A percentile compares a stretch with the other conserved stretches of the same genome.
Evolutionary conservation across 2,888 invertebrate species (phyloP).

Genomic region (Euplexia lucipara): DNA sequence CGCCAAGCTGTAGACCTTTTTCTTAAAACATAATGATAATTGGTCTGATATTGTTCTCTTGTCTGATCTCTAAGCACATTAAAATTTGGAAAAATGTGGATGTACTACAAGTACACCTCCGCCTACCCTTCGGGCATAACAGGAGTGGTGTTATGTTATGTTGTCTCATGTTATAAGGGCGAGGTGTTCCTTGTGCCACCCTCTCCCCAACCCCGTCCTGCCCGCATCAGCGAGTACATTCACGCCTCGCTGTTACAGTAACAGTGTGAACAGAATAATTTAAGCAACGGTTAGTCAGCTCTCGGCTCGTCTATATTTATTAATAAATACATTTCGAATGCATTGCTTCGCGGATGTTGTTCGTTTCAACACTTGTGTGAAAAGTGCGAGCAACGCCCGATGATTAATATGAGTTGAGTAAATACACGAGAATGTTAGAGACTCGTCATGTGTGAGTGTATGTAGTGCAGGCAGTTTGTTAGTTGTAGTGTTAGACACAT

Average conservation of each 20-base stretch:
- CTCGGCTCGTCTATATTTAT: conserved; percentile 49
- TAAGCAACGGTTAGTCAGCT: conserved; percentile 33
- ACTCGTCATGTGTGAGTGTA: conserved; percentile 9
- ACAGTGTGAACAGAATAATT: conserved; percentile 40
- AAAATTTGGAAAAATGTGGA: no score
- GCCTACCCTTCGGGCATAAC: no score
- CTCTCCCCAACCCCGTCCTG: not conserved
- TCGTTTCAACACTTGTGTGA: conserved; percentile 50
- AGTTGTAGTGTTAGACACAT: not conserved
- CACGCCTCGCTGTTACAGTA: conserved; percentile 7
- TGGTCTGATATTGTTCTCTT: not conserved
- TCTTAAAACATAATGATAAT: not conserved
- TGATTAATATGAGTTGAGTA: conserved; percentile 38
- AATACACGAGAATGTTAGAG: conserved; percentile 15
- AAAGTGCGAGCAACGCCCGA: conserved; percentile 33
- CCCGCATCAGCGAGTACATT: conserved; percentile 3
- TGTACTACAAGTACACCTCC: no score
- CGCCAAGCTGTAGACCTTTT: not conserved
- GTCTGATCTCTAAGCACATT: no score
- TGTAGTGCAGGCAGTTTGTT: not conserved
- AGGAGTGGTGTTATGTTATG: not conserved
- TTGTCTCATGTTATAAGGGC: not conserved
- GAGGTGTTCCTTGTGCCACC: not conserved
- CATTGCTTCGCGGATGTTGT: conserved; percentile 39
- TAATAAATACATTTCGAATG: conserved; percentile 46